Percentiles rank a stretch among this genome's conserved stretches.
phyloP scores from a whole-genome alignment of 2,797 vertebrate genomes.

The Tokudaia tokunoshimensis region DNA sequence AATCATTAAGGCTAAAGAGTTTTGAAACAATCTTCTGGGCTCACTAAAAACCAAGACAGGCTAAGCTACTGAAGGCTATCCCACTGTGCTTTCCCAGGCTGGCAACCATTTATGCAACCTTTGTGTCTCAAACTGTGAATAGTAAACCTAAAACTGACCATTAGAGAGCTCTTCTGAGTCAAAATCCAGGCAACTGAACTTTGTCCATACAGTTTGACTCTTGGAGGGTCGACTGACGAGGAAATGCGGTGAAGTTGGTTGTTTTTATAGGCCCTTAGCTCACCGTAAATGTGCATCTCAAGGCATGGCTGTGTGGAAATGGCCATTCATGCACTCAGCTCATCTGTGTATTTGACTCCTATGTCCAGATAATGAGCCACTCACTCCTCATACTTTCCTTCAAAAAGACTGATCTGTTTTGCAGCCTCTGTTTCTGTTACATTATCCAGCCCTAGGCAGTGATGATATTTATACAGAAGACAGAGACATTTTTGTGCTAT shows the following conservation, averaged over 20 bases:
- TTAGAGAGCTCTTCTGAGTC: slow-evolving; percentile 42
- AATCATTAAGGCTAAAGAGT: slow-evolving; percentile 29
- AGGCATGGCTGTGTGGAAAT: slow-evolving; percentile 40
- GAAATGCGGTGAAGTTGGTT: slow-evolving; percentile 17
- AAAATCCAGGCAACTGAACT: background rate
- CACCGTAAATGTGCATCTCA: background rate
- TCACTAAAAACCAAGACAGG: background rate
- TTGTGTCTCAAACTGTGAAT: slow-evolving; percentile 21
- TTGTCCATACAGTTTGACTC: slow-evolving; percentile 27
- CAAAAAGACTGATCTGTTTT: slow-evolving; percentile 49
- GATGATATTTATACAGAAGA: slow-evolving; percentile 64
- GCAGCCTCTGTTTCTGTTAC: slow-evolving; percentile 50
- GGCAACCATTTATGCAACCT: background rate
- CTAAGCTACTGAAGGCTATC: background rate
- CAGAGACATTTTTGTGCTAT: slow-evolving; percentile 53
- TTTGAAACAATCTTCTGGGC: slow-evolving; percentile 46
- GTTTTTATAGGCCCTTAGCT: slow-evolving; percentile 60
- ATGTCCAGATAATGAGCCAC: slow-evolving; percentile 68
- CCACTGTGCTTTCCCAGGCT: slow-evolving; percentile 35
- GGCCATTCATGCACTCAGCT: background rate
- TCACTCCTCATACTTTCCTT: slow-evolving; percentile 8
- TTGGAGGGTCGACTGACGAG: background rate
- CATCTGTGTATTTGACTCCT: slow-evolving; percentile 53
- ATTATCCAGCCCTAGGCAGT: slow-evolving; percentile 33
- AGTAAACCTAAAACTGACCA: slow-evolving; percentile 27